Percentiles rank a stretch among this genome's conserved stretches.
Evolutionary conservation across 2,113 vertebrate genomes (phyloP).

Genomic region (Cynopterus brachyotis): DNA sequence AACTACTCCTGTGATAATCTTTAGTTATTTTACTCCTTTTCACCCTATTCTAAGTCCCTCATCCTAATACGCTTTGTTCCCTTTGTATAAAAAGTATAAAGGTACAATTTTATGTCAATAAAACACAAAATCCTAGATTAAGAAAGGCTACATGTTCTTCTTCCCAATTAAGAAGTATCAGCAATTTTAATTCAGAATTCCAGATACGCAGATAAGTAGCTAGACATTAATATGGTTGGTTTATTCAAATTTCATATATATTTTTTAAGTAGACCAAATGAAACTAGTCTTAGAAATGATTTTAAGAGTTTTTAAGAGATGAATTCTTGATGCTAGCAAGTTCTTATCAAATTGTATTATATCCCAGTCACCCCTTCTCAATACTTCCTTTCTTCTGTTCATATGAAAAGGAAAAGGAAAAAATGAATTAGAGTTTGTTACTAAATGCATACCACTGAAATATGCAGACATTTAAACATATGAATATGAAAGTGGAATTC

Average conservation of each 20-base stretch:
- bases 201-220: background rate
- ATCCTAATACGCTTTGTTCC: background rate
- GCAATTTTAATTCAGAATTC: background rate
- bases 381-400: background rate
- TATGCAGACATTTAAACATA: background rate
- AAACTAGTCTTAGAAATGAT: constrained; percentile 12
- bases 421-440: background rate
- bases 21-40: constrained; percentile 27
- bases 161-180: background rate
- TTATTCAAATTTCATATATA: background rate
- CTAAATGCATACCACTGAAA: background rate
- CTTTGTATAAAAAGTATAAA: background rate
- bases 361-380: background rate
- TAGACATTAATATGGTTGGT: background rate
- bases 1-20: background rate
- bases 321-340: background rate
- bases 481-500: background rate
- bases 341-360: constrained; percentile 6
- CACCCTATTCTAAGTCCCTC: background rate
- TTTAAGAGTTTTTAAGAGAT: background rate
- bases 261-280: background rate
- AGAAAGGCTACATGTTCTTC: background rate
- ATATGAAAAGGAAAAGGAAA: background rate
- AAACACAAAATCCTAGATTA: background rate
- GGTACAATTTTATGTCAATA: background rate